Percentiles rank a stretch among this genome's conserved stretches.
phyloP scores from a whole-genome alignment of 2,888 invertebrate genomes.

The Mythimna albipuncta region DNA sequence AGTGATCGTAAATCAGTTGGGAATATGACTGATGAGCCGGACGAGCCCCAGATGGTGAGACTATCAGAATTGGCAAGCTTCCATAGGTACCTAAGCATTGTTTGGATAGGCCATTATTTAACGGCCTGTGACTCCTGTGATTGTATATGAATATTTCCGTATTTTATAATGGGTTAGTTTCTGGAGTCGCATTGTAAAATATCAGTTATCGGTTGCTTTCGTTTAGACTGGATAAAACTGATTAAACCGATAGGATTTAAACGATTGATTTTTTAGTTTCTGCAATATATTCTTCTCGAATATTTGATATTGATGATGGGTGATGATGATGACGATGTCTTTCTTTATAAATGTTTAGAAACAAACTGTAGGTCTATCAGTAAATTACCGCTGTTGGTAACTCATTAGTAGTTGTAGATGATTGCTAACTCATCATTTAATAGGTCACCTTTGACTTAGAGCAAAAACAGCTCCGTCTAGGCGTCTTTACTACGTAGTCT shows the following conservation, averaged over 20 bases:
- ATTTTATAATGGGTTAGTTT: neutral
- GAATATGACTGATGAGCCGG: constrained; percentile 31
- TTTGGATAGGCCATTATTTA: constrained; percentile 28
- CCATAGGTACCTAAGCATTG: neutral
- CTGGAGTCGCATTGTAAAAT: neutral
- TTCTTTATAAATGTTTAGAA: neutral
- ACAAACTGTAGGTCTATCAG: neutral
- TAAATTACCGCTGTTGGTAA: neutral
- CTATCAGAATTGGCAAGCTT: constrained; percentile 43
- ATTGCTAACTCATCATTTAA: constrained; percentile 22
- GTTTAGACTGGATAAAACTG: too few species aligned
- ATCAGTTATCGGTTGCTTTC: too few species aligned
- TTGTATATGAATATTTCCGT: neutral
- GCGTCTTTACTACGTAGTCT: constrained; percentile 1
- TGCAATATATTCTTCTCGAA: neutral
- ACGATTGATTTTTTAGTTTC: neutral
- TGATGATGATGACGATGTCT: neutral
- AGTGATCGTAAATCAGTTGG: constrained; percentile 16
- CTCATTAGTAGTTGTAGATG: constrained; percentile 3
- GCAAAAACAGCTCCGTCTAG: constrained; percentile 2
- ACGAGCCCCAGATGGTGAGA: constrained; percentile 39
- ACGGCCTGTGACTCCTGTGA: constrained; percentile 13
- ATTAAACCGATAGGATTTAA: too few species aligned
- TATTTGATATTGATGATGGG: neutral
- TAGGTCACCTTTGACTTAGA: constrained; percentile 8